phyloP scores from a whole-genome alignment of 2,888 invertebrate genomes.

The Iselma pallidipennis region DNA sequence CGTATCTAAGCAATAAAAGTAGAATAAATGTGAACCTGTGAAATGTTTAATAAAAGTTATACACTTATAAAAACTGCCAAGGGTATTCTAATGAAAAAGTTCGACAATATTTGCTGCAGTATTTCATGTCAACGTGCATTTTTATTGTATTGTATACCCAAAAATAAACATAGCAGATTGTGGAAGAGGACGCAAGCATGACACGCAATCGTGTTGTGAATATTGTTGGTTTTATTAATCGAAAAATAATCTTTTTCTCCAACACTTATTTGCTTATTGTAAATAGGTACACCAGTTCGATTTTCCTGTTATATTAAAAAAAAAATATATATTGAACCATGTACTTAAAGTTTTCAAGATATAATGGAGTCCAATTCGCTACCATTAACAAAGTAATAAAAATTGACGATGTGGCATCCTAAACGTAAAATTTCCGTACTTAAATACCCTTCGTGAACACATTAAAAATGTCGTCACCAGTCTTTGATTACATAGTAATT shows the following conservation, averaged over 20 bases:
- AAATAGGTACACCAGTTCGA: too few species aligned
- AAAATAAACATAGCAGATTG: background rate
- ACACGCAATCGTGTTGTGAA: background rate
- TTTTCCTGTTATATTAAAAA: too few species aligned
- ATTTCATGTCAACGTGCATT: background rate
- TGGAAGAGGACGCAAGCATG: background rate
- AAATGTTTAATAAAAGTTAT: background rate
- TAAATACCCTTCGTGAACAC: background rate
- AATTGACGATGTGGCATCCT: background rate
- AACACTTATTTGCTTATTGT: too few species aligned
- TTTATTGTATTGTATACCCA: background rate
- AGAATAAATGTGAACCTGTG: background rate
- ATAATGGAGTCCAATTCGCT: background rate
- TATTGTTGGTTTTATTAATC: background rate
- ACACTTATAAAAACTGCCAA: background rate
- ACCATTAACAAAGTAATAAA: background rate
- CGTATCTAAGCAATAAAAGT: background rate
- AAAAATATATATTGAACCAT: too few species aligned
- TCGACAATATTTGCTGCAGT: background rate
- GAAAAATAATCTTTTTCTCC: background rate
- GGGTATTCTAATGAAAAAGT: background rate
- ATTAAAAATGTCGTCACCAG: conserved; percentile 22
- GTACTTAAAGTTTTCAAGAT: too few species aligned
- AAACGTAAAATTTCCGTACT: background rate
- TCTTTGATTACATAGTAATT: conserved; percentile 18